Conservation (phyloP, 2,888 invertebrate genomes). For the Colletes collaris region DNA sequence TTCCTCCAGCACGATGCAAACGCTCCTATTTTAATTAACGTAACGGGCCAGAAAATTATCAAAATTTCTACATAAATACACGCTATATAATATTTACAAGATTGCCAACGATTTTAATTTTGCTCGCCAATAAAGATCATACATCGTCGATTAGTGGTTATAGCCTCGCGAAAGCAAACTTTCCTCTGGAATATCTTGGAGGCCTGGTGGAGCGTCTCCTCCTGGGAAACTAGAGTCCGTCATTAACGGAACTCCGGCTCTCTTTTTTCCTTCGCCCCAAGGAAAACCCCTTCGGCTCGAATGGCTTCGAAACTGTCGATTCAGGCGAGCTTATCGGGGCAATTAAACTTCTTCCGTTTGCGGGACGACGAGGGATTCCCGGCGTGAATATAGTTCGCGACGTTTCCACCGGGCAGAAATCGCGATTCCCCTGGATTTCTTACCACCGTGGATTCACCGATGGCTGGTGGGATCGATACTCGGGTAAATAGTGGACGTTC, state of each 20-base stretch:
- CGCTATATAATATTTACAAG: too few species aligned
- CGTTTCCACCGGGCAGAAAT: conserved; percentile 16
- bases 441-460: conserved; percentile 15
- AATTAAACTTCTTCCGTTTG: conserved; percentile 64
- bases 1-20: too few species aligned
- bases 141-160: too few species aligned
- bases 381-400: conserved; percentile 34
- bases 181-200: not conserved
- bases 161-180: not conserved
- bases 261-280: conserved; percentile 21
- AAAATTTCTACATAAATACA: too few species aligned
- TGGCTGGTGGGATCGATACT: not conserved
- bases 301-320: conserved; percentile 65
- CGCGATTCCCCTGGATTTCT: conserved; percentile 36
- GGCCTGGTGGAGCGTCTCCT: not conserved
- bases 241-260: conserved; percentile 34
- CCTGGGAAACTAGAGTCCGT: conserved; percentile 21
- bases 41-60: too few species aligned
- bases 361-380: conserved; percentile 34
- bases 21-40: too few species aligned
- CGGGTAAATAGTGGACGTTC: conserved; percentile 24
- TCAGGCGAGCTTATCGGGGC: conserved; percentile 64
- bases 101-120: too few species aligned
- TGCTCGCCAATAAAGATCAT: too few species aligned
- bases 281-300: conserved; percentile 34